These are phyloP conservation scores for Aeoliscus strigatus DNA, from an alignment of 2,797 vertebrate genomes.

Conservation along the genomic window DNA sequence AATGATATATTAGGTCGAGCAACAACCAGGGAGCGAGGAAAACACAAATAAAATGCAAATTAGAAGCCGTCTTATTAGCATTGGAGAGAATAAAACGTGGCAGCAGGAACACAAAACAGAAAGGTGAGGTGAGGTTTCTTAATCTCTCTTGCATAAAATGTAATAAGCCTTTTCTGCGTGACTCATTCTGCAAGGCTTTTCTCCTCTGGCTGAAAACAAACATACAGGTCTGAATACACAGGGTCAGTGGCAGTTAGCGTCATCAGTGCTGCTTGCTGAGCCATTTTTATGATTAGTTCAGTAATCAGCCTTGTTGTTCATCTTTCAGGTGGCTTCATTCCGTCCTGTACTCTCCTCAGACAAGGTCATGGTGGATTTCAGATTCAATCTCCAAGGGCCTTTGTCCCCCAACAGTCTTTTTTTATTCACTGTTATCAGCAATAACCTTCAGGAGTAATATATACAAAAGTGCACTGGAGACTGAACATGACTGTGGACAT, in stretches of 20 bases:
- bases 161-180: slow-evolving; percentile 19
- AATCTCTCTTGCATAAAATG: too few relatives aligned
- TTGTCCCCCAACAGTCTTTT: slow-evolving; percentile 25
- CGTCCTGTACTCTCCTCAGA: slow-evolving; percentile 18
- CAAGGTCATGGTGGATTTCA: slow-evolving; percentile 53
- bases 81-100: slow-evolving; percentile 2
- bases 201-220: slow-evolving; percentile 27
- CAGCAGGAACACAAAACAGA: slow-evolving; percentile 2
- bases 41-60: slow-evolving; percentile 6
- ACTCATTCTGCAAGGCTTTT: slow-evolving; percentile 32
- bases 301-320: slow-evolving; percentile 24
- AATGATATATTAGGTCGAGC: slow-evolving; percentile 7
- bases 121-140: too few relatives aligned
- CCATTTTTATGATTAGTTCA: slow-evolving; percentile 27
- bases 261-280: slow-evolving; percentile 42
- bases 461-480: slow-evolving; percentile 22
- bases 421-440: slow-evolving; percentile 37
- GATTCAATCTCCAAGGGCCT: slow-evolving; percentile 29
- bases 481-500: too few relatives aligned
- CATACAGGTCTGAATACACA: slow-evolving; percentile 39
- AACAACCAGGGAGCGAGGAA: slow-evolving; percentile 3
- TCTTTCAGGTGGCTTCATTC: slow-evolving; percentile 24
- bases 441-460: slow-evolving; percentile 38
- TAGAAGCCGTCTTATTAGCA: neutral
- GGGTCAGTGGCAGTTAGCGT: slow-evolving; percentile 53